phyloP scores from a whole-genome alignment of 2,797 vertebrate genomes.

The Erithacus rubecula region DNA sequence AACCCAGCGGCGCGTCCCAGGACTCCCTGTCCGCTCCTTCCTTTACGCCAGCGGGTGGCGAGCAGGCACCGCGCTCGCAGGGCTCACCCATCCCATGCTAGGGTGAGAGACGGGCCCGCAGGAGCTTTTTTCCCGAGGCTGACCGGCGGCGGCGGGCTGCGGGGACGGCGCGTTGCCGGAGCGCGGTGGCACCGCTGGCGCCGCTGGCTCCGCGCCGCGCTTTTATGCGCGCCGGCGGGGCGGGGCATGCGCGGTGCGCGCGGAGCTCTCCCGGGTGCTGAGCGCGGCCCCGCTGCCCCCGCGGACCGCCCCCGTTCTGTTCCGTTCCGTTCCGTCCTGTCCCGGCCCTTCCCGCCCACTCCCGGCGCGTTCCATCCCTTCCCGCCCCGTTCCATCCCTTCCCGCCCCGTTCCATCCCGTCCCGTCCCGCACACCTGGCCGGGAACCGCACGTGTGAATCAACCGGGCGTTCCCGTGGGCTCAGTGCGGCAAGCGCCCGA shows the following conservation, averaged over 20 bases:
- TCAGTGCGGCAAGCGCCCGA: no score
- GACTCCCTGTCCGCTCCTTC: slow-evolving; percentile 38
- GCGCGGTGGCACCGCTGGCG: fast-evolving
- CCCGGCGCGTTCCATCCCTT: no score
- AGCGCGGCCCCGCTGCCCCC: not conserved
- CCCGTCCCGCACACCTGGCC: not conserved
- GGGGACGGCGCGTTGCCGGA: fast-evolving
- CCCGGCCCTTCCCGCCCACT: no score
- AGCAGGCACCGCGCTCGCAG: slow-evolving; percentile 30
- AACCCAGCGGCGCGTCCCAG: slow-evolving; percentile 47
- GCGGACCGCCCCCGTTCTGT: not conserved
- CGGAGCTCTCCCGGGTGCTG: slow-evolving; percentile 49
- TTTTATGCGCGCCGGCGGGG: slow-evolving; percentile 13
- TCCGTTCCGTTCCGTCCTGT: not conserved
- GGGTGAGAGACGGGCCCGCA: not conserved
- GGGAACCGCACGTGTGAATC: not conserved
- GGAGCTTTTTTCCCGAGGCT: not conserved
- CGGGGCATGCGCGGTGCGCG: slow-evolving; percentile 14
- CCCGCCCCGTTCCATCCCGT: not conserved
- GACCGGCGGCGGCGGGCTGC: not conserved
- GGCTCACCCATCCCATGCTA: slow-evolving; percentile 66
- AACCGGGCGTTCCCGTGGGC: not conserved
- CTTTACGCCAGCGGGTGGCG: slow-evolving; percentile 62
- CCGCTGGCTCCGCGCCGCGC: not conserved
- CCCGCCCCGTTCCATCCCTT: not conserved